Evolutionary conservation across 2,113 vertebrate genomes (phyloP).

Genomic region (Atractosteus spatula): DNA sequence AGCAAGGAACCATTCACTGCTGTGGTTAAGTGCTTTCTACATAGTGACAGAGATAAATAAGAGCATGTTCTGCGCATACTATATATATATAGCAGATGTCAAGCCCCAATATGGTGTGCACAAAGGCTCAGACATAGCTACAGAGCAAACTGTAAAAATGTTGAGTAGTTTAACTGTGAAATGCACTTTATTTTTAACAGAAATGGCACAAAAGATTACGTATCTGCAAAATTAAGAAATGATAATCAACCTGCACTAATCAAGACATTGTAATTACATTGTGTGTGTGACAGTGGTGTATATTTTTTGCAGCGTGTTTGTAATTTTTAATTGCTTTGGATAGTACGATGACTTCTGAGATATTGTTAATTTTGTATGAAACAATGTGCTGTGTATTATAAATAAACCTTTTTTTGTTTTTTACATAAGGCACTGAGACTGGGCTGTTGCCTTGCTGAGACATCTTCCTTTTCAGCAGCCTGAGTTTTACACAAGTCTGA

Average conservation of each 20-base stretch:
- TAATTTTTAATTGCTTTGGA: constrained; percentile 75
- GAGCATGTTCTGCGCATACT: background rate
- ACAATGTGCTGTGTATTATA: constrained; percentile 70
- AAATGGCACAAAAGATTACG: constrained; percentile 71
- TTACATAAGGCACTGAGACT: too few relatives aligned
- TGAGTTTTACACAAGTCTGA: too few relatives aligned
- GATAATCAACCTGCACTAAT: constrained; percentile 76
- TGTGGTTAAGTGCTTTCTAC: background rate
- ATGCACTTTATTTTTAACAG: constrained; percentile 76
- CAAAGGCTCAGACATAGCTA: constrained; percentile 15
- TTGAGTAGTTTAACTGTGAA: constrained; percentile 70
- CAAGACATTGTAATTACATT: constrained; percentile 60
- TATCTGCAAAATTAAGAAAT: constrained; percentile 73
- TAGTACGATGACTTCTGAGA: constrained; percentile 64
- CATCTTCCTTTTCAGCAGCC: too few relatives aligned
- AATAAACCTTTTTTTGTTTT: constrained; percentile 26
- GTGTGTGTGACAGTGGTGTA: constrained; percentile 66
- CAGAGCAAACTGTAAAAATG: constrained; percentile 68
- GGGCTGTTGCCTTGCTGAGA: too few relatives aligned
- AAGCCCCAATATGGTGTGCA: background rate
- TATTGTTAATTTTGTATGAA: constrained; percentile 80
- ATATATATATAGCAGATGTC: background rate
- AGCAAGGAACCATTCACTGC: background rate
- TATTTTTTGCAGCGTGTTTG: constrained; percentile 77
- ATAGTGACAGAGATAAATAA: background rate